Percentiles rank a stretch among this genome's conserved stretches.
phyloP scores from a whole-genome alignment of 2,797 vertebrate species.

The Micropoecilia bifurca region DNA sequence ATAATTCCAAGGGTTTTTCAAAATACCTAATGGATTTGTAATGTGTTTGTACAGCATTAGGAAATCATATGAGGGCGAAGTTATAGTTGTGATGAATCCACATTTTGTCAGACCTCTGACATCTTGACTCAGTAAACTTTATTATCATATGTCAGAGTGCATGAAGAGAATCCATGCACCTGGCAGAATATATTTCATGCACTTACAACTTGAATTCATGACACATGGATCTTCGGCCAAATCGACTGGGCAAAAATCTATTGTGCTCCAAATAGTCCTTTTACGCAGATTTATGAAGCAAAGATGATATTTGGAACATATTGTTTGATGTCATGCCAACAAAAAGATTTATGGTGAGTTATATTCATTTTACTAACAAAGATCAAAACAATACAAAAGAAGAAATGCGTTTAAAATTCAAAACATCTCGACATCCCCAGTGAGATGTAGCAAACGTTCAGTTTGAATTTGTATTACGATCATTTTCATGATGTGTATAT shows the following conservation, averaged over 20 bases:
- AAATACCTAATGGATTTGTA: background rate
- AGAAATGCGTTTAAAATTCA: background rate
- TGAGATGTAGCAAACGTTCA: background rate
- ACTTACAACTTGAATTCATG: background rate
- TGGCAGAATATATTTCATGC: background rate
- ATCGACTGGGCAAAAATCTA: background rate
- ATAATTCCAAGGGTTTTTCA: background rate
- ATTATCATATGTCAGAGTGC: background rate
- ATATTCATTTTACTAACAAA: background rate
- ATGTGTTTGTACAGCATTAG: background rate
- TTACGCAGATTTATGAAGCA: background rate
- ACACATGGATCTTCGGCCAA: background rate
- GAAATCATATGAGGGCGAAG: background rate
- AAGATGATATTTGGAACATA: background rate
- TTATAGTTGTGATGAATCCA: background rate
- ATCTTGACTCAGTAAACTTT: background rate
- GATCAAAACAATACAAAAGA: background rate
- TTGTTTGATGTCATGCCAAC: background rate
- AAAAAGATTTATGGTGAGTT: background rate
- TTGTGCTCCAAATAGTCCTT: background rate
- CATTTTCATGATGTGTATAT: background rate
- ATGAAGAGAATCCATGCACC: background rate
- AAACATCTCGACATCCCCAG: background rate
- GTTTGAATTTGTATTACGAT: background rate
- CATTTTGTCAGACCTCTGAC: background rate